These are phyloP conservation scores for Ennomos erosarius DNA, from an alignment of 2,888 invertebrate genomes.

Conservation along the genomic window DNA sequence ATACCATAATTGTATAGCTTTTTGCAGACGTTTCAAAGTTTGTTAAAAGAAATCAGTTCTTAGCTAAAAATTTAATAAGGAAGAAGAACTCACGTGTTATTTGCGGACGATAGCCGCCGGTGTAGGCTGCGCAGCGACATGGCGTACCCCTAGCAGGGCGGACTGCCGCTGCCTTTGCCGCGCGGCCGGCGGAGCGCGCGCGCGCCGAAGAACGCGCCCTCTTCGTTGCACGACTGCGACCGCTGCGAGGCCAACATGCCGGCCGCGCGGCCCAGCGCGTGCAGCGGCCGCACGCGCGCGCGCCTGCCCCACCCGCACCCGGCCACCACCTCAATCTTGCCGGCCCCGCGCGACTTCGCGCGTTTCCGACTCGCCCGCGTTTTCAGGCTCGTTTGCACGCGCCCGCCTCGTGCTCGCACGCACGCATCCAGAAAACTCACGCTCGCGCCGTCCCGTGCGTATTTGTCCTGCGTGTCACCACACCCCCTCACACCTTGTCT, in stretches of 20 bases:
- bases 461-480: slow-evolving; percentile 23
- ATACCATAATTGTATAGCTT: too few species aligned
- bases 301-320: slow-evolving; percentile 83
- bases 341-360: slow-evolving; percentile 55
- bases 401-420: slow-evolving; percentile 39
- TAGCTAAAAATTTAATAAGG: too few species aligned
- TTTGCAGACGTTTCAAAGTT: too few species aligned
- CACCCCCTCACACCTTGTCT: slow-evolving; percentile 23
- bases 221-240: slow-evolving; percentile 84
- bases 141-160: slow-evolving; percentile 87
- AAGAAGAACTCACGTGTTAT: slow-evolving; percentile 82
- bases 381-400: slow-evolving; percentile 23
- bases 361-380: slow-evolving; percentile 30
- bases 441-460: slow-evolving; percentile 14
- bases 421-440: slow-evolving; percentile 34
- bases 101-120: slow-evolving; percentile 86
- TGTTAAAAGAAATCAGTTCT: too few species aligned
- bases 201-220: slow-evolving; percentile 84
- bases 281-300: slow-evolving; percentile 83
- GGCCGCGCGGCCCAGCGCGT: slow-evolving; percentile 78
- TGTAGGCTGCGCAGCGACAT: slow-evolving; percentile 88
- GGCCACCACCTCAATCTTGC: slow-evolving; percentile 82
- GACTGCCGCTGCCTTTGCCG: slow-evolving; percentile 84
- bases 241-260: slow-evolving; percentile 83
- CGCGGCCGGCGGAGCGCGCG: slow-evolving; percentile 85